A percentile compares a stretch with the other conserved stretches of the same genome.
Conservation (phyloP, 2,797 vertebrate species). For the Pangasius krempfi region DNA sequence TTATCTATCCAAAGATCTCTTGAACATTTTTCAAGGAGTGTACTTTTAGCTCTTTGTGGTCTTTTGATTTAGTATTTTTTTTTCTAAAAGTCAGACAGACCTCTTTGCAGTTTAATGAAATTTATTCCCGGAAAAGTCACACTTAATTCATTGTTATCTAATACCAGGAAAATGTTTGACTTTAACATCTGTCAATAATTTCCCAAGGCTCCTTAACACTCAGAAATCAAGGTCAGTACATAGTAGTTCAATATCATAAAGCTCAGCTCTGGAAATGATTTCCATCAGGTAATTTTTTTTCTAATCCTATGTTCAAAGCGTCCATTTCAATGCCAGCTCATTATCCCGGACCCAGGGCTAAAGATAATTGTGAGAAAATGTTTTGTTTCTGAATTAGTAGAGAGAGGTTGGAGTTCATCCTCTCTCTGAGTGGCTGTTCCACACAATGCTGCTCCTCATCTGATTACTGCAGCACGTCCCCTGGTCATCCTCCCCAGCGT, state of each 20-base stretch:
- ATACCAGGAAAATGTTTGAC: conserved; percentile 4
- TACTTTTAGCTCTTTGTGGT: not conserved
- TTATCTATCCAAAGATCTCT: not conserved
- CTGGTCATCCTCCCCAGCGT: conserved; percentile 21
- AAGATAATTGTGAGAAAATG: not conserved
- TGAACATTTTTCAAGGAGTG: not conserved
- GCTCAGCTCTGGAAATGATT: not conserved
- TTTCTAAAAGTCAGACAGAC: not conserved
- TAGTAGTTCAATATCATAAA: not conserved
- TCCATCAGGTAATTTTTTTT: not conserved
- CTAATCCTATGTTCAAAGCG: not conserved
- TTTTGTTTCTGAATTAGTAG: conserved; percentile 32
- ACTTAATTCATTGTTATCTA: not conserved
- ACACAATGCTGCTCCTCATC: conserved; percentile 39
- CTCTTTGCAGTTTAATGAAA: not conserved
- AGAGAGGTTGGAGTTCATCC: not conserved
- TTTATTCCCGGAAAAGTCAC: not conserved
- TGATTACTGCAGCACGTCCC: conserved; percentile 33
- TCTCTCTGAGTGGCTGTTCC: not conserved
- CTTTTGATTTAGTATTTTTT: not conserved
- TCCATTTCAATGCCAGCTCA: not conserved
- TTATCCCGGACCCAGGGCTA: not conserved
- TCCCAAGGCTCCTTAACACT: not conserved
- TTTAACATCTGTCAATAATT: not conserved
- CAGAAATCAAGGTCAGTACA: not conserved